Evolutionary conservation across 2,888 invertebrate genomes (phyloP), one percentile per base, ranked within the genome.

Genomic region (Tenthredo amoena): DNA sequence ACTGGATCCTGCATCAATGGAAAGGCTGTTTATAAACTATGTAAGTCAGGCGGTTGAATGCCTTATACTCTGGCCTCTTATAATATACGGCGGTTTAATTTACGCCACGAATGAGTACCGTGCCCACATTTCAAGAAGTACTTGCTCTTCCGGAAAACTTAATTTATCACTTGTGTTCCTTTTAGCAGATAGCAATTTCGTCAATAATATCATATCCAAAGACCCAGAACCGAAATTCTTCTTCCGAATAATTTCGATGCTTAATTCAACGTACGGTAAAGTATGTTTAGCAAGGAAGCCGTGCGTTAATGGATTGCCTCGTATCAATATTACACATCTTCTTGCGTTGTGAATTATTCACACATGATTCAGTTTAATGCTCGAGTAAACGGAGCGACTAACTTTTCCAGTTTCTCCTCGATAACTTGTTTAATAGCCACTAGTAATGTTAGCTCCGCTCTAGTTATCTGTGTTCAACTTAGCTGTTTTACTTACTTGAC

Each of bases 261-360:
- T 55, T n/a, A 2, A 77, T 77, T 77, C 5, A 50, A 34, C 9
- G 34, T n/a, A 55, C 0, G 68, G 15, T 34, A 34, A 68, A 34
- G 31, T 68, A 50, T n/a, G 40, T 37, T 40, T 40, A 26, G 10
- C 62, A 7, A 18, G 34, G 62, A 12, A 40, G 10, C 9, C 12
- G 62, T n/a, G 37, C 37, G 37, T 62, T 43, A 81, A 81, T 81
- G 40, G 40, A 81, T 62, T 37, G 18, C 37, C 62, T 40, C 21
- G 62, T 81, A 58, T 81, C 81, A 58, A 81, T 79, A 62, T 81
- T 10, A 50, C 40, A 15, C 62, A 37, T 81, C 79, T 81, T 81
- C 9, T 40, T 21, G 15, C 26, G 77, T 15, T 40, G 68, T 34
- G 10, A 81, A 81, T 58, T 37, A 58, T 81, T 81, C 79, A 81